These are phyloP conservation scores for Sarcophilus harrisii DNA, from an alignment of 2,797 vertebrate species.

Conservation along the genomic window DNA sequence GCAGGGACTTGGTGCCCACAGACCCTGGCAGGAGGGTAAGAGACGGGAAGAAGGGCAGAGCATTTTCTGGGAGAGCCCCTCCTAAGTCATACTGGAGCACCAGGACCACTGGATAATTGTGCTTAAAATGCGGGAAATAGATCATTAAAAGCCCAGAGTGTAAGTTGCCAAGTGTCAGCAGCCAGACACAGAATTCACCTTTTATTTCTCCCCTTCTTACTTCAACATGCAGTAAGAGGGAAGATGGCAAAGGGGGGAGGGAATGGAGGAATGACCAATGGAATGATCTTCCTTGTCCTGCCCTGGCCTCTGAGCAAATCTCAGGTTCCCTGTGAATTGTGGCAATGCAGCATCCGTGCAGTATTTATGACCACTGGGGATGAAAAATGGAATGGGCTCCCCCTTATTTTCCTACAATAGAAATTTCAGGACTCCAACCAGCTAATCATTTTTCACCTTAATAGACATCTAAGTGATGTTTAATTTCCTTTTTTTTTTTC, in stretches of 20 bases:
- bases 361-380: conserved; percentile 69
- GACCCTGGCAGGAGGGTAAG: not conserved
- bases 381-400: conserved; percentile 71
- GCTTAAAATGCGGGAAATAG: conserved; percentile 43
- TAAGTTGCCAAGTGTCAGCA: not conserved
- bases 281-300: conserved; percentile 72
- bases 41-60: not conserved
- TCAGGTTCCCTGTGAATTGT: conserved; percentile 73
- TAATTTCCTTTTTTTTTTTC: conserved; percentile 79
- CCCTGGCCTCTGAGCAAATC: conserved; percentile 51
- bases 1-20: accelerated
- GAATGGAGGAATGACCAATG: conserved; percentile 66
- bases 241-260: conserved; percentile 65
- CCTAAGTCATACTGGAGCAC: not conserved
- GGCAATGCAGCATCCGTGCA: conserved; percentile 63
- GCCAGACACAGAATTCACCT: not conserved
- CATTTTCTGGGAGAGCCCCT: not conserved
- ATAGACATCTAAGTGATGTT: conserved; percentile 82
- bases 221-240: conserved; percentile 47
- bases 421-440: conserved; percentile 77
- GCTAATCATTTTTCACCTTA: conserved; percentile 81
- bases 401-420: conserved; percentile 75
- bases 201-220: not conserved
- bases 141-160: not conserved
- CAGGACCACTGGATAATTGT: not conserved